Base-by-base conservation (phyloP, 2,797 vertebrate genomes). In the Setipinna tenuifilis region DNA sequence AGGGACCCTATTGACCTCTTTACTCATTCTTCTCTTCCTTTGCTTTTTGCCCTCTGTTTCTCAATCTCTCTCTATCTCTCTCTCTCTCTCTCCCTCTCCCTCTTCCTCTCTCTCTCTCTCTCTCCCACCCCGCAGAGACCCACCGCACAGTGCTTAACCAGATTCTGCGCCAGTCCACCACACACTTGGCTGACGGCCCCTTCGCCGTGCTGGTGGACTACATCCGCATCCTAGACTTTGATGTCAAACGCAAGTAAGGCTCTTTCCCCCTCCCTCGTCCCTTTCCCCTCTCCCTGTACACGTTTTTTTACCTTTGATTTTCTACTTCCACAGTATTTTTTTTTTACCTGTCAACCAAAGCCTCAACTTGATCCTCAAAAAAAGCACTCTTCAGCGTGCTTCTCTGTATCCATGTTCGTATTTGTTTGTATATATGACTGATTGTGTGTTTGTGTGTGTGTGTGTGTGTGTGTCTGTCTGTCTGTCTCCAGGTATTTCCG, bases 121-220 rank as follows among this genome's bases (percentile, higher is more conserved):
- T 35, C 3, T 75, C 28, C 28, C 10, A 10, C 31, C 6, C 31
- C 17, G 2, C 91, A 98, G 97, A 98, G 93, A 98, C 98, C 83
- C 98, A 98, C 88, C 96, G 97, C 89, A 99, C 98, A 85, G 98
- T 99, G 93, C 95, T 99, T 87, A 99, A 98, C 92, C 98, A 98
- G 94, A 98, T 99, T 90, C 95, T 99, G 83, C 96, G 98, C 0
- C 98, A 98, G 92, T 98, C 98, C 68, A 98, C 97, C 84, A 98
- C 97, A 25, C 97, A 98, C 91, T 89, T 99, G 87, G 97, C 98
- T 6, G 98, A 98, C 80, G 98, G 98, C 4, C 98, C 98, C 85
- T 99, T 99, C 84, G 98, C 98, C 1, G 98, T 99, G 41, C 94
- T 99, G 57, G 98, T 99, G 16, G 98, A 99, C 91, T 98, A 99